Evolutionary conservation across 30 jellyfish, hydroid and myxozoan genomes (phyloP), one percentile per base, ranked within the genome.

Genomic region (Aurelia aurita): DNA sequence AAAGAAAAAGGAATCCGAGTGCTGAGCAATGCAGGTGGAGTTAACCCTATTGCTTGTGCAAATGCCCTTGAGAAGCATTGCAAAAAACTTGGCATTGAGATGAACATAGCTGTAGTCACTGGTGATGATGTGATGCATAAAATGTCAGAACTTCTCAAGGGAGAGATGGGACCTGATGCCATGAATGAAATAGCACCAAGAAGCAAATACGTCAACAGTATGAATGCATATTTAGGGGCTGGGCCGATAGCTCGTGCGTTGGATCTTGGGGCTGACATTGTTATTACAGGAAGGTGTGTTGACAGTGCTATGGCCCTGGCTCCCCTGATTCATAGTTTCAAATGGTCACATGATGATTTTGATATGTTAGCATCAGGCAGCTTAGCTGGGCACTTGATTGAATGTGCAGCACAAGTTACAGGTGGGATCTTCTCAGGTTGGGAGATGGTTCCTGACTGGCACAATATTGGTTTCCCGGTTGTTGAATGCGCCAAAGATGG

Each of bases 391-490:
- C 98, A 91, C 69, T 65, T 91, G 66, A 86, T 91, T 8, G 98
- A 91, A 59, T 91, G 98, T 72, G 98, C 96, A 1, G 98, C 98
- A 66, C 98, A 91, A 66, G 96, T 72, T 31, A 91, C 96, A 8
- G 98, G 98, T 28, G 98, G 98, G 21, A 91, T 91, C 22, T 91
- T 85, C 77, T 86, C 98, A 14, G 98, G 83, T 62, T 91, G 98
- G 98, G 96, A 91, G 58, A 77, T 78, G 84, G 98, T 91, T 22
- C 96, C 93, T 49, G 93, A 80, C 45, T 91, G 98, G 98, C 86
- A 91, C 75, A 86, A 79, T 72, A 91, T 91, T 58, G 98, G 98
- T 15, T 91, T 91, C 53, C 98, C 98, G 9, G 58, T 91, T 23
- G 96, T 91, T 10, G 96, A 91, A 70, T 91, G 98, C 67, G 88